Evolutionary conservation across 2,888 invertebrate species (phyloP), one percentile per base, ranked within the genome.

Genomic region (Itoplectis maculator): DNA sequence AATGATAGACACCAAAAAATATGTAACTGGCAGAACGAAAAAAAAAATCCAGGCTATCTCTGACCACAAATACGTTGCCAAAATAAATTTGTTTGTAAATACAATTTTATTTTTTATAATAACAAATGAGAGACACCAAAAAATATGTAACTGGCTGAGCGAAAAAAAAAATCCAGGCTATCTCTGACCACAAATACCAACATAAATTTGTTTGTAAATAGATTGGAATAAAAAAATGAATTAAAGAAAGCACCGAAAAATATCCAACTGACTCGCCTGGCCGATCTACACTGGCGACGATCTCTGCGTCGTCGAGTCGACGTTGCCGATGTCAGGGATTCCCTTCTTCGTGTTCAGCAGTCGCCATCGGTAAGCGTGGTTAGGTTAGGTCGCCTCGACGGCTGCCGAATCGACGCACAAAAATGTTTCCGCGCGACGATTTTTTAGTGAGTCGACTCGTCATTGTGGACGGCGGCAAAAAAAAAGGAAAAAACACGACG

Each of bases 401-500:
- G 20, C 23, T 23, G n/a, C n/a, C n/a, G n/a, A n/a, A n/a, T n/a
- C 54, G 54, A 54, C 23, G 4, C 54, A 23, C 54, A 23, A 54
- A 51, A 54, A 29, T 54, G 11, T 29, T 11, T 23, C 2, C 51
- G 54, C 11, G 11, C n/a, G 4, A 29, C 7, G 35, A 35, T 35
- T 59, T 56, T 59, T 56, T 13, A 15, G 35, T n/a, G 13, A 35
- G 11, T 0, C n/a, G 35, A 35, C 56, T 59, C 35, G 29, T 59
- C 56, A 54, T 51, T 47, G 15, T 18, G 37, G 37, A 23, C 11
- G 13, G 35, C 66, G 42, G 29, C 3, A 13, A 51, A 40, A 42
- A 15, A 63, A 15, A 13, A 20, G 13, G 40, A 23, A 29, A 15
- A 72, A 37, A 82, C 40, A 69, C 37, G 59, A 65, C 70, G 65